Base-by-base conservation (phyloP, 2,797 vertebrate genomes). In the Knipowitschia caucasica region DNA sequence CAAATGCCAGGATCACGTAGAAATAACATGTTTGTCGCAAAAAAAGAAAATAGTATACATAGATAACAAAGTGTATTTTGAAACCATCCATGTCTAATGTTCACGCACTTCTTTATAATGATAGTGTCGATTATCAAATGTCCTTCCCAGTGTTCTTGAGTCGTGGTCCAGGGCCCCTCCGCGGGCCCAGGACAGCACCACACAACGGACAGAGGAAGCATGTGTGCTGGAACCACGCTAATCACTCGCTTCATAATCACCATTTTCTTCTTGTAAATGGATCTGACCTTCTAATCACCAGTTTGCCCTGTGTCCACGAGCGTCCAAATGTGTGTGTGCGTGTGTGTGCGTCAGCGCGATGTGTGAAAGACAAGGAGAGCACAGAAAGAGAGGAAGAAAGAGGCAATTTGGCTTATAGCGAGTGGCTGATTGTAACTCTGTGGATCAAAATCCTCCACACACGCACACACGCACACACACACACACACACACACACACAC, bases 221-320 rank as follows among this genome's bases (percentile, higher is more conserved):
- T 46, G 51, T 39, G 31, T 60, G 31, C 26, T 56, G 9, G 34
- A 61, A 61, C 58, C 29, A 50, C 73, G 50, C 64, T 81, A 78
- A 78, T 83, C 75, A 73, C 55, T 53, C 55, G 53, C 43, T 15
- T 23, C 44, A 62, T 75, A 81, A 85, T 78, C 75, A 75, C 66
- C 62, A 78, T 71, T 69, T 75, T 67, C 69, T 56, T 61, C 69
- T 56, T 61, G 73, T 71, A 83, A 83, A 81, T 77, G 64, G 67
- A 53, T 71, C 62, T 70, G 68, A 78, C 78, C 82, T 77, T 74
- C 78, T 77, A 81, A 85, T 81, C 73, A 80, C 67, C 45, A 59
- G 67, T 72, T 69, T 77, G 73, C 56, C 66, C 57, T 44, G 49
- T 64, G 62, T 60, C 50, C 20, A 2, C 40, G 43, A 52, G 42